These are phyloP conservation scores for Lamproptera curius DNA, from an alignment of 2,888 invertebrate species.

Conservation along the genomic window DNA sequence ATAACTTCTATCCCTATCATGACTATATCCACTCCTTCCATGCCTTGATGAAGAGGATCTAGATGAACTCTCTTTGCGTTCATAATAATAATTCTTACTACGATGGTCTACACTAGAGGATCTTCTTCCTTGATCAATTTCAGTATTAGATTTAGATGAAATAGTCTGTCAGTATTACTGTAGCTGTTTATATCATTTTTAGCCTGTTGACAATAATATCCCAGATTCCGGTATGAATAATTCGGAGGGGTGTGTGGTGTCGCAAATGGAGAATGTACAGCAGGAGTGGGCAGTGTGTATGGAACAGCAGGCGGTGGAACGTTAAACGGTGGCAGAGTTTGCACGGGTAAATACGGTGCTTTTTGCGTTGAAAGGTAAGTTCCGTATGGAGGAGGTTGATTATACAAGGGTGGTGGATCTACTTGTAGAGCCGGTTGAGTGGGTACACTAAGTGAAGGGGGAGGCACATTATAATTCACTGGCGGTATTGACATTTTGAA, in stretches of 20 bases:
- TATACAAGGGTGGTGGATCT: conserved; percentile 33
- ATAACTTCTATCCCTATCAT: conserved; percentile 14
- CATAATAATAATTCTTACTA: background rate
- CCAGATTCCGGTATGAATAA: conserved; percentile 26
- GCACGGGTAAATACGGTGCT: conserved; percentile 25
- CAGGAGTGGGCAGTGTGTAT: conserved; percentile 26
- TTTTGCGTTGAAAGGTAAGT: conserved; percentile 27
- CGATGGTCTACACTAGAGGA: background rate
- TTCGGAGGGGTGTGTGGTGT: conserved; percentile 24
- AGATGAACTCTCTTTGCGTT: conserved; percentile 18
- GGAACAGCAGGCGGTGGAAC: conserved; percentile 33
- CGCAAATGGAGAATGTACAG: conserved; percentile 26
- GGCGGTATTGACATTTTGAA: conserved; percentile 55
- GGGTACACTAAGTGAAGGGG: conserved; percentile 41
- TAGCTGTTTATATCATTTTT: conserved; percentile 1
- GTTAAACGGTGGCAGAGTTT: conserved; percentile 26
- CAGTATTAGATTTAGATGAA: background rate
- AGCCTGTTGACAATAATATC: conserved; percentile 18
- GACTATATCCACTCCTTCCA: conserved; percentile 30
- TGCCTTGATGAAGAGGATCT: conserved; percentile 29
- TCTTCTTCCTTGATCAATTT: conserved; percentile 1
- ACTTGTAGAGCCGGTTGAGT: conserved; percentile 29
- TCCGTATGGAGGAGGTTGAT: conserved; percentile 34
- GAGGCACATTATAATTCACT: conserved; percentile 51
- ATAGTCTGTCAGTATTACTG: conserved; percentile 7